A percentile compares a stretch with the other conserved stretches of the same genome.
These are phyloP conservation scores for Oncorhynchus nerka DNA, from an alignment of 2,113 vertebrate genomes.

Conservation along the genomic window DNA sequence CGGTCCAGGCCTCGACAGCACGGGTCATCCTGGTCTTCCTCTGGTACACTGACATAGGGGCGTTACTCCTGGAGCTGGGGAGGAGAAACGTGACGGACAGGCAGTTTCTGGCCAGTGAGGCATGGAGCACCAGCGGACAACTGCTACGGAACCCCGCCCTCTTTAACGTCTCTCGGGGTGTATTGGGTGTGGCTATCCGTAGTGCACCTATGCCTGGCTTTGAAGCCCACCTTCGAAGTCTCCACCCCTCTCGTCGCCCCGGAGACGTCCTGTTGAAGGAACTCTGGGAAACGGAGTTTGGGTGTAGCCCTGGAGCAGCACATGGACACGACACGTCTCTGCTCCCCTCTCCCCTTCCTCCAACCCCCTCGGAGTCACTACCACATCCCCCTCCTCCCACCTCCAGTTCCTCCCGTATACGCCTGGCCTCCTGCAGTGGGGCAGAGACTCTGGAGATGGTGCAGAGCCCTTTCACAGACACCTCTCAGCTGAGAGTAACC, in stretches of 20 bases:
- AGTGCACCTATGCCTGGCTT: constrained; percentile 68
- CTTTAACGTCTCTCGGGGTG: constrained; percentile 61
- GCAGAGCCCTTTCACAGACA: constrained; percentile 66
- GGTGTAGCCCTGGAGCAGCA: constrained; percentile 41
- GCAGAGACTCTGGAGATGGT: constrained; percentile 64
- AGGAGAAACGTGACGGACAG: constrained; percentile 69
- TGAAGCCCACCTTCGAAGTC: constrained; percentile 51
- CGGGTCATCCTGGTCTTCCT: constrained; percentile 71
- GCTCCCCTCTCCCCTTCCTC: neutral
- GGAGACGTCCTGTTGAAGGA: constrained; percentile 54
- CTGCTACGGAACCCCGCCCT: constrained; percentile 51
- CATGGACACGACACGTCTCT: neutral
- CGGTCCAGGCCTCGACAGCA: constrained; percentile 64
- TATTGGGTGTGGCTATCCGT: constrained; percentile 72
- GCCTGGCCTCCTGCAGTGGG: constrained; percentile 65
- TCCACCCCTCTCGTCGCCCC: constrained; percentile 60
- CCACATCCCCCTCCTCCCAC: constrained; percentile 16
- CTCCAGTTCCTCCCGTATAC: neutral
- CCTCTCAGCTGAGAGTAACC: constrained; percentile 64
- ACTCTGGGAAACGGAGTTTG: constrained; percentile 68
- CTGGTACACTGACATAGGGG: constrained; percentile 67
- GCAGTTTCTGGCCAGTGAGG: constrained; percentile 72
- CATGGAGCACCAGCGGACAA: constrained; percentile 67
- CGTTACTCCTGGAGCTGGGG: constrained; percentile 63
- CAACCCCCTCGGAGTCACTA: neutral